Conservation (phyloP, 2,888 invertebrate genomes). For the Noctua pronuba region DNA sequence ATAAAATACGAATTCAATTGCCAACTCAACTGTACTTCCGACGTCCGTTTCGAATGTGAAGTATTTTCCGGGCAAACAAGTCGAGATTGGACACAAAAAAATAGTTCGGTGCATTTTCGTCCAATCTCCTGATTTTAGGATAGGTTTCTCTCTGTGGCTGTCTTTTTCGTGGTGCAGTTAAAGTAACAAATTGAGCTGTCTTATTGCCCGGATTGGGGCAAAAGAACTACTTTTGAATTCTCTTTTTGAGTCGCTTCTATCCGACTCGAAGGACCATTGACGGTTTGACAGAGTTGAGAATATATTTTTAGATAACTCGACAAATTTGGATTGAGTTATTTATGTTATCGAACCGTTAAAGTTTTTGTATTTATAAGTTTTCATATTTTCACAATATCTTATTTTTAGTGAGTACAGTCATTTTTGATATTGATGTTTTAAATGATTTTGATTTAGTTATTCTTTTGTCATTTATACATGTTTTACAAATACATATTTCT, state of each 20-base stretch:
- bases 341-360: too few relatives aligned
- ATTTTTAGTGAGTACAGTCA: background rate
- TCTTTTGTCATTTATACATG: background rate
- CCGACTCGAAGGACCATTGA: background rate
- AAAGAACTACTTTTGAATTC: slow-evolving; percentile 11
- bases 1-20: slow-evolving; percentile 41
- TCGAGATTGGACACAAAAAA: slow-evolving; percentile 52
- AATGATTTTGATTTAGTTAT: background rate
- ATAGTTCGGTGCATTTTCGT: slow-evolving; percentile 45
- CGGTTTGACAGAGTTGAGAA: background rate
- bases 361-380: background rate
- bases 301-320: background rate
- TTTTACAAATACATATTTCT: background rate
- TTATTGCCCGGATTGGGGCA: slow-evolving; percentile 21
- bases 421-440: background rate
- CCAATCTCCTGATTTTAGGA: slow-evolving; percentile 40
- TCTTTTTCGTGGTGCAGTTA: slow-evolving; percentile 26
- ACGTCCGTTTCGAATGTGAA: slow-evolving; percentile 47
- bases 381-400: background rate
- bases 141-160: slow-evolving; percentile 1
- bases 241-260: background rate
- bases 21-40: slow-evolving; percentile 45
- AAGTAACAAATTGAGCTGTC: slow-evolving; percentile 41
- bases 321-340: background rate
- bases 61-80: slow-evolving; percentile 56